These are phyloP conservation scores for Microchrysa polita DNA, from an alignment of 2,888 invertebrate genomes.

Conservation along the genomic window DNA sequence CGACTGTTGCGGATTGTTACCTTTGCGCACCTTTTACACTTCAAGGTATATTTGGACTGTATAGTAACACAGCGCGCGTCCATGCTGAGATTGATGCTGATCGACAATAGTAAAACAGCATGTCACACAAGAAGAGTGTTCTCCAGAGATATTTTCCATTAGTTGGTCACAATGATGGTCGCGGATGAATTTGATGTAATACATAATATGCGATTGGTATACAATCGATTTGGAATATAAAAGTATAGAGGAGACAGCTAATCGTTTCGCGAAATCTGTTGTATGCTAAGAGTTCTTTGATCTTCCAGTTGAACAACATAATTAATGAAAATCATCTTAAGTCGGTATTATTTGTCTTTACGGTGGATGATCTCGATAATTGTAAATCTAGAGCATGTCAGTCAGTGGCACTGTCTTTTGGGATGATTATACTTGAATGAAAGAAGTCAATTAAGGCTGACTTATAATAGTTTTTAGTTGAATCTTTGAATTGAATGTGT, in stretches of 20 bases:
- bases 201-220: background rate
- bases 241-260: background rate
- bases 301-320: background rate
- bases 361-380: constrained; percentile 13
- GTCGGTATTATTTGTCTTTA: constrained; percentile 29
- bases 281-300: constrained; percentile 21
- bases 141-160: constrained; percentile 3
- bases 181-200: background rate
- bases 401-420: too few relatives aligned
- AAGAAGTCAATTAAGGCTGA: constrained; percentile 1
- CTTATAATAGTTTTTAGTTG: background rate
- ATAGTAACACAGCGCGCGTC: background rate
- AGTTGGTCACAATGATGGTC: background rate
- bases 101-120: background rate
- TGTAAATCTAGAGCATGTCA: background rate
- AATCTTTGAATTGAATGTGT: background rate
- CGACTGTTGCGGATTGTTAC: constrained; percentile 47
- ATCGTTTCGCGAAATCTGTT: background rate
- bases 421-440: too few relatives aligned
- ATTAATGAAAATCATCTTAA: constrained; percentile 22
- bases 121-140: background rate
- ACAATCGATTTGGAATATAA: background rate
- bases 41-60: constrained; percentile 30
- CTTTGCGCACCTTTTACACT: constrained; percentile 48
- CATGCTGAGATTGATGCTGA: constrained; percentile 23